Evolutionary conservation across 2,113 vertebrate genomes (phyloP), one percentile per base, ranked within the genome.

Genomic region (Hippolais icterina): DNA sequence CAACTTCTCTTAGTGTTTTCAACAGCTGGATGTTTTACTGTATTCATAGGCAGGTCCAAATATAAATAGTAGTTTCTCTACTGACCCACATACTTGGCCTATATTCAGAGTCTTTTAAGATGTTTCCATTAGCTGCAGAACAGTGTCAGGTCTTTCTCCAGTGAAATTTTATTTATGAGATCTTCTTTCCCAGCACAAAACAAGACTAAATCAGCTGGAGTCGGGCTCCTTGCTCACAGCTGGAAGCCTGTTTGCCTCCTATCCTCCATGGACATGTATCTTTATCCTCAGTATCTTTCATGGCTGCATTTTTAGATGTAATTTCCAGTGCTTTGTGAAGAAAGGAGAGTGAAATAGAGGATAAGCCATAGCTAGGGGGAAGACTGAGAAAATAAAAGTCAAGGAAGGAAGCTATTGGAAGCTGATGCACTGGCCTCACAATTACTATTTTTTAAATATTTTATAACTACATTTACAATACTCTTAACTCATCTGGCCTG

Each of bases 51-150:
- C 87, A 93, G 77, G 41, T 93, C 93, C 81, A 94, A 95, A 89
- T 76, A 93, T 60, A 94, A 94, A 91, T 87, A 89, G 80, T 23
- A 82, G 76, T 89, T 94, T 89, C 95, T 97, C 91, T 87, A 84
- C 87, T 97, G 95, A 94, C 93, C 95, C 89, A 93, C 87, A 95
- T 93, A 82, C 74, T 97, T 96, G 94, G 94, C 94, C 91, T 87
- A 89, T 57, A 90, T 93, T 95, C 93, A 84, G 79, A 65, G 22
- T 49, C 93, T 95, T 94, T 83, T 89, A 80, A 92, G 94, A 94
- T 52, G 80, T 81, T 95, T 95, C 95, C 93, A 91, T 91, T 79
- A 95, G 66, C 65, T 19, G 10, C 74, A 37, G 57, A 94, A 52
- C 57, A 93, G 57, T 82, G 91, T 92, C 89, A 94, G 72, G 80